Evolutionary conservation across 2,888 invertebrate genomes (phyloP).

Genomic region (Autographa gamma): DNA sequence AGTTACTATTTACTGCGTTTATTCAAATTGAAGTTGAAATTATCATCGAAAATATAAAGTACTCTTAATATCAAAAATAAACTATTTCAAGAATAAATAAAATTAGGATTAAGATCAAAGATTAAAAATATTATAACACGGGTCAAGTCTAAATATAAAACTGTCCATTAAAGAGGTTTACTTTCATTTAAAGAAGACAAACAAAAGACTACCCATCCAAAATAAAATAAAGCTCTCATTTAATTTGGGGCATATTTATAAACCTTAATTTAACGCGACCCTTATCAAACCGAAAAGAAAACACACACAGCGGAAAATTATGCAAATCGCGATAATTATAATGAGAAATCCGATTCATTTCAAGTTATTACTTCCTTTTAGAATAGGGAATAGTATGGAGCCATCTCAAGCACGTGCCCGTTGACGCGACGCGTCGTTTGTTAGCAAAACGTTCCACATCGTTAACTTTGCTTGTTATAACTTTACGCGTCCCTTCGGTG

Average conservation of each 20-base stretch:
- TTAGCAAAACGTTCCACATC: slow-evolving; percentile 73
- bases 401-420: slow-evolving; percentile 59
- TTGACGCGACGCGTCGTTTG: slow-evolving; percentile 73
- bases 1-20: not conserved
- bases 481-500: slow-evolving; percentile 76
- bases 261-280: slow-evolving; percentile 25
- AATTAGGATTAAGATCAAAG: not conserved
- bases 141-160: not conserved
- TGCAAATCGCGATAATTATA: slow-evolving; percentile 50
- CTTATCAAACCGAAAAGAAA: slow-evolving; percentile 36
- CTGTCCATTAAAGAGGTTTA: not conserved
- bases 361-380: slow-evolving; percentile 58
- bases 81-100: not conserved
- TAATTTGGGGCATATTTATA: slow-evolving; percentile 7
- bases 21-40: not conserved
- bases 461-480: slow-evolving; percentile 86
- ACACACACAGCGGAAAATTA: slow-evolving; percentile 42
- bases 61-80: too few species aligned
- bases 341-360: slow-evolving; percentile 57
- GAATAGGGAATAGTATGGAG: slow-evolving; percentile 42
- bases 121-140: not conserved
- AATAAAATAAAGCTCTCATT: not conserved
- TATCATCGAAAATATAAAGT: not conserved
- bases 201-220: not conserved
- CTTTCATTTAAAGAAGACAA: not conserved